Evolutionary conservation across 2,888 invertebrate species (phyloP), one percentile per base, ranked within the genome.

Genomic region (Dinocampus coccinellae): DNA sequence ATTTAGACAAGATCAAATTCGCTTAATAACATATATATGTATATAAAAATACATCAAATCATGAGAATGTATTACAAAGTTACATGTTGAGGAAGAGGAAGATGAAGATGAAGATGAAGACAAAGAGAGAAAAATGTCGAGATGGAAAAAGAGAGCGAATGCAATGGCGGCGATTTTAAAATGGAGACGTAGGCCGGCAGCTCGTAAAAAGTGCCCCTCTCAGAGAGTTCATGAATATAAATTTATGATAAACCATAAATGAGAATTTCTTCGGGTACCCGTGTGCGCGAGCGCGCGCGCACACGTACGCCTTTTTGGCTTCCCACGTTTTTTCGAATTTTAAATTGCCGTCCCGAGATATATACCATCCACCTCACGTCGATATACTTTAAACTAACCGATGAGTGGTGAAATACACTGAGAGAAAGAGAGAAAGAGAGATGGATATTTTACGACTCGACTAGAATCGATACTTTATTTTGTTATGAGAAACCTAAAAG

Each of bases 191-290:
- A 75, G 71, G 62, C 71, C 71, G 60, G 66, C 66, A 66, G 71
- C 71, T 71, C 71, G 66, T 71, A 71, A 71, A 71, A 71, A 71
- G 71, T 58, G 66, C 66, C 61, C 66, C 66, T 57, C 57, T 36
- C 63, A 42, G 16, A 42, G 53, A 76, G 75, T 75, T 77, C 74
- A 77, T 77, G 77, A 77, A 77, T 77, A 71, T 71, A 77, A 76
- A 77, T 77, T 76, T 77, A 76, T 77, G 77, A 77, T 77, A 77
- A 77, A 77, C 73, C 76, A 77, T 76, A 77, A 77, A 76, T 76
- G 77, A 77, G 77, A 77, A 77, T 75, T 77, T 76, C 73, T 77
- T 75, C 72, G 75, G 74, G 70, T 73, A 69, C 65, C 52, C 16
- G 47, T 3, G 10, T 22, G 69, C 63, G 64, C 64, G n/a, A n/a